Base-by-base conservation (phyloP, 1,140 invertebrate species). In the Teleogryllus occipitalis region DNA sequence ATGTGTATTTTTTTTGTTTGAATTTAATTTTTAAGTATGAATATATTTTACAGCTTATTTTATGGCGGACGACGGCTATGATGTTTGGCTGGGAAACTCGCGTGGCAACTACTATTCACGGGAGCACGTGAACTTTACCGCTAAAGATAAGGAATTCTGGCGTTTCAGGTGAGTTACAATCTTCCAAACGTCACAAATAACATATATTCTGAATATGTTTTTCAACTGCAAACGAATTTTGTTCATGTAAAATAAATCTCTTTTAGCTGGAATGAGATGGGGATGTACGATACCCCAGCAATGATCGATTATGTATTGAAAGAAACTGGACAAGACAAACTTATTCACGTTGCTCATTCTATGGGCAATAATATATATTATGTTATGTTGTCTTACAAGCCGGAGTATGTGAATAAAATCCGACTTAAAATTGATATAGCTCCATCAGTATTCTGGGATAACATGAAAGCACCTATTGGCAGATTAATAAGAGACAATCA, bases 331-430 rank as follows among this genome's bases (percentile, higher is more conserved):
- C 84, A 86, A 14, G 82, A 83, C 47, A 86, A 89, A 78, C 78
- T 93, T 75, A 86, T 88, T 73, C 94, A 93, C 83, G 86, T 93
- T 21, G 93, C 91, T 2, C 87, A 90, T 83, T 90, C 89, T 7
- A 90, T 93, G 85, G 94, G 94, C 39, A 93, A 92, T 0, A 90
- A 91, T 7, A 83, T 88, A 7, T 91, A 92, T 82, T 92, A 89
- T 82, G 90, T 91, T 0, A 86, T 93, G 83, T 85, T 87, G 76
- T 90, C 90, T 5, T 85, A 88, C 47, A 86, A 87, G 49, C 91
- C 92, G 0, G 87, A 92, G 77, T 93, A 93, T 82, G 91, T 91
- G 81, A 82, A 88, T 14, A 92, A 92, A 85, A 89, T 93, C 78
- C 86, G 85, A 39, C 87, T 89, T 1, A 90, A 91, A 89, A 88